Evolutionary conservation across 2,113 vertebrate species (phyloP).

Genomic region (Zootoca vivipara): DNA sequence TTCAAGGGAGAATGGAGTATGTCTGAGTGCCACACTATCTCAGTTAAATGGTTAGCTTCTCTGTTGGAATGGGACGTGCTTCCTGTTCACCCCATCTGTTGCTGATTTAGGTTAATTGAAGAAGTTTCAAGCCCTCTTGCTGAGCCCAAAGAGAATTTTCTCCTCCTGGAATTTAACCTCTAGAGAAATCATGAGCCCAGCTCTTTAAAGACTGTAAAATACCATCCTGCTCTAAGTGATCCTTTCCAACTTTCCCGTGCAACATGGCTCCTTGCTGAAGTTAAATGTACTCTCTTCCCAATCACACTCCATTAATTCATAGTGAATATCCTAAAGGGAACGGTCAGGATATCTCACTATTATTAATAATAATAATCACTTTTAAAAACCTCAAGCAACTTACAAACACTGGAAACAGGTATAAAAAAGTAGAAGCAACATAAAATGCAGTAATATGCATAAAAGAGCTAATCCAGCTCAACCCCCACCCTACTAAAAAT

Average conservation of each 20-base stretch:
- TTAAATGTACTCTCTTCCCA: not conserved
- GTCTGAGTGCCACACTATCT: conserved; percentile 33
- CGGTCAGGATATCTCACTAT: not conserved
- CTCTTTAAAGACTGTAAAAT: conserved; percentile 19
- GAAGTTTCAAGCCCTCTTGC: conserved; percentile 36
- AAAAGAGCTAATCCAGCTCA: no score
- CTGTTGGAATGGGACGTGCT: conserved; percentile 27
- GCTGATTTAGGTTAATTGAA: conserved; percentile 37
- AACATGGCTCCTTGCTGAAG: not conserved
- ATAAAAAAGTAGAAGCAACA: no score
- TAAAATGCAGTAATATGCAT: no score
- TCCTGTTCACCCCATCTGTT: conserved; percentile 30
- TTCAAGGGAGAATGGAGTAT: not conserved
- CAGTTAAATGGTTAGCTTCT: conserved; percentile 15
- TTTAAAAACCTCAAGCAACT: no score
- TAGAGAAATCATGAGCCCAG: conserved; percentile 14
- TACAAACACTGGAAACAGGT: no score
- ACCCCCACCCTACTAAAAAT: no score
- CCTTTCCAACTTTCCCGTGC: not conserved
- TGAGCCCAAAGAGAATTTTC: not conserved
- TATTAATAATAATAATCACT: no score
- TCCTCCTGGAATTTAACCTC: conserved; percentile 37
- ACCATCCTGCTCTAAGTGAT: not conserved
- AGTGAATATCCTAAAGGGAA: not conserved
- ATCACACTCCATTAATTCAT: not conserved